Percentiles rank a stretch among this genome's conserved stretches.
Conservation (phyloP, 2,888 invertebrate species). For the Eupithecia subumbrata region DNA sequence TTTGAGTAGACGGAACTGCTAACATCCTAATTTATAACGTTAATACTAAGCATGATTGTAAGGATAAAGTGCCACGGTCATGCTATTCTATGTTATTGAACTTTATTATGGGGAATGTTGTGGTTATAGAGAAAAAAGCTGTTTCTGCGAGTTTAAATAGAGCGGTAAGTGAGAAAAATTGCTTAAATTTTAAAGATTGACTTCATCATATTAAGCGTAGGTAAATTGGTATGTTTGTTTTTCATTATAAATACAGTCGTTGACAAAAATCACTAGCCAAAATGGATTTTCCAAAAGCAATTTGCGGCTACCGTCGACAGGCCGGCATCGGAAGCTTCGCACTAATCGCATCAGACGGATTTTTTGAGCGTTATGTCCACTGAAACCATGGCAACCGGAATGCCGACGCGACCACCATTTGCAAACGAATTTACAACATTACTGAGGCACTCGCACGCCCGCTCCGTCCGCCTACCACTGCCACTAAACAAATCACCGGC, state of each 20-base stretch:
- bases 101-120: neutral
- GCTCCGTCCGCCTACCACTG: too few relatives aligned
- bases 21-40: conserved; percentile 83
- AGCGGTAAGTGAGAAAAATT: neutral
- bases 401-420: too few relatives aligned
- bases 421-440: too few relatives aligned
- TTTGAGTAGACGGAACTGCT: conserved; percentile 75
- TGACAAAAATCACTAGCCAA: too few relatives aligned
- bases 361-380: too few relatives aligned
- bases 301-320: too few relatives aligned
- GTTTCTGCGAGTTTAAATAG: neutral
- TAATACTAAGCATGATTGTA: conserved; percentile 75
- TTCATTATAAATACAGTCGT: neutral
- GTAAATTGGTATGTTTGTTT: neutral
- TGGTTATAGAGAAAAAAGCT: neutral
- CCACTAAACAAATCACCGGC: too few relatives aligned
- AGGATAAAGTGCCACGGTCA: conserved; percentile 9
- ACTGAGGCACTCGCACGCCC: too few relatives aligned
- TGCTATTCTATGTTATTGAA: conserved; percentile 10
- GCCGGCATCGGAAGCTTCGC: too few relatives aligned
- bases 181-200: neutral
- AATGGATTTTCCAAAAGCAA: too few relatives aligned
- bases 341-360: too few relatives aligned
- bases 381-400: too few relatives aligned
- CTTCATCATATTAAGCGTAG: neutral